Evolutionary conservation across 30 jellyfish, hydroid and myxozoan species (phyloP), one percentile per base, ranked within the genome.

Genomic region (Phacellophora camtschatica): DNA sequence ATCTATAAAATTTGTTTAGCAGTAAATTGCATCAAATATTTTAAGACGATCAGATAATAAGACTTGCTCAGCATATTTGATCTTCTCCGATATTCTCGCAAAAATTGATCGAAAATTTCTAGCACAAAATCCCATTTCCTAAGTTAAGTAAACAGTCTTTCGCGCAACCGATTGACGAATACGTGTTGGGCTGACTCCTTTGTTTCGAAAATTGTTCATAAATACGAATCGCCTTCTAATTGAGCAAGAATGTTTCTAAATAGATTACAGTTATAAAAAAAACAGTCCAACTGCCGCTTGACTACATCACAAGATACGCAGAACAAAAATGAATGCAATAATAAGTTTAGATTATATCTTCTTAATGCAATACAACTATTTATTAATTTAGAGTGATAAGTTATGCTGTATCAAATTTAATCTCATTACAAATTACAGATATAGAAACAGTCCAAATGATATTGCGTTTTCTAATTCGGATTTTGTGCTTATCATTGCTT

Each of bases 311-410:
- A 72, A 20, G 74, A 41, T 30, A 50, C 86, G 74, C 66, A 13
- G 32, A 31, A 36, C 82, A 29, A 27, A 66, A 75, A 49, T 77
- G 41, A 25, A 62, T 62, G 24, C 30, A 42, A 71, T 77, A 77
- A 61, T 77, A 72, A 72, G 71, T 72, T 57, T 54, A 41, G 82
- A 77, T 77, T 65, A 30, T 59, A 77, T 77, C 74, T 13, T 22
- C 29, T 25, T 77, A 77, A 77, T 65, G 39, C 80, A 77, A 77
- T 77, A 61, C 41, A 23, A 58, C 45, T 34, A 77, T 48, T 77
- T 32, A 59, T 77, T 34, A 77, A 71, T 22, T 77, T 77, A 77
- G 46, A 30, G 23, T 46, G 89, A 63, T 63, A 65, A 57, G 76
- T 8, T 76, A 2, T 61, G 64, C 42, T 59, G 81, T 77, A 72